A percentile compares a stretch with the other conserved stretches of the same genome.
Evolutionary conservation across 1,140 invertebrate genomes (phyloP).

Genomic region (Coenobita brevimanus): DNA sequence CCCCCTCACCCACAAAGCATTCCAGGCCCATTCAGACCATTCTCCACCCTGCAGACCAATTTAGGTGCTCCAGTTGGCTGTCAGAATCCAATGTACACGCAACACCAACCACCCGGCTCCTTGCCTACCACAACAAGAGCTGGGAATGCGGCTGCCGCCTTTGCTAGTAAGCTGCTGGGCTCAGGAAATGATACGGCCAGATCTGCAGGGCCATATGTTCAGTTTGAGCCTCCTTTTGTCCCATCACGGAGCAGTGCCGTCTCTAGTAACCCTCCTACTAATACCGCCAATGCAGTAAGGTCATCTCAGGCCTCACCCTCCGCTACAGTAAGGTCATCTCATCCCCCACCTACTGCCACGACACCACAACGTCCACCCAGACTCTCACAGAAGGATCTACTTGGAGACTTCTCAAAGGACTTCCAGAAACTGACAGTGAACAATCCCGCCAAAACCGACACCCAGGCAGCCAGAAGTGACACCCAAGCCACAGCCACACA

Average conservation of each 20-base stretch:
- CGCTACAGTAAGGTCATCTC: not conserved
- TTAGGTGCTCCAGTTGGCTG: slow-evolving; percentile 44
- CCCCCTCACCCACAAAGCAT: slow-evolving; percentile 8
- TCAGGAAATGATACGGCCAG: not conserved
- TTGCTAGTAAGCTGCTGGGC: slow-evolving; percentile 36
- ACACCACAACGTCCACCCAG: slow-evolving; percentile 45
- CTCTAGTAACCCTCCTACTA: no score
- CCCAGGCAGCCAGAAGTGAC: no score
- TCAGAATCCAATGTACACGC: slow-evolving; percentile 49
- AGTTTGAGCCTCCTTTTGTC: slow-evolving; percentile 45
- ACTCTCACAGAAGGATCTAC: slow-evolving; percentile 40
- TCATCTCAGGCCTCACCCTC: not conserved
- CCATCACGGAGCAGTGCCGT: no score
- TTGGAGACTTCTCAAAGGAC: slow-evolving; percentile 57
- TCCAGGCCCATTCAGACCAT: slow-evolving; percentile 31
- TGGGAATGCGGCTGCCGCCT: slow-evolving; percentile 40
- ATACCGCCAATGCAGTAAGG: no score
- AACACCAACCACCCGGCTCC: slow-evolving; percentile 27
- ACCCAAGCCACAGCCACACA: no score
- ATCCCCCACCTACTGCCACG: not conserved
- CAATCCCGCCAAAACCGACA: not conserved
- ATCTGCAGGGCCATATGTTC: slow-evolving; percentile 27
- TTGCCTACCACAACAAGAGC: slow-evolving; percentile 21
- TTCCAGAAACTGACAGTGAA: slow-evolving; percentile 54
- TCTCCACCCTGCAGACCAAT: slow-evolving; percentile 44